phyloP scores from a whole-genome alignment of 1,140 invertebrate species.

The Microplitis demolitor region DNA sequence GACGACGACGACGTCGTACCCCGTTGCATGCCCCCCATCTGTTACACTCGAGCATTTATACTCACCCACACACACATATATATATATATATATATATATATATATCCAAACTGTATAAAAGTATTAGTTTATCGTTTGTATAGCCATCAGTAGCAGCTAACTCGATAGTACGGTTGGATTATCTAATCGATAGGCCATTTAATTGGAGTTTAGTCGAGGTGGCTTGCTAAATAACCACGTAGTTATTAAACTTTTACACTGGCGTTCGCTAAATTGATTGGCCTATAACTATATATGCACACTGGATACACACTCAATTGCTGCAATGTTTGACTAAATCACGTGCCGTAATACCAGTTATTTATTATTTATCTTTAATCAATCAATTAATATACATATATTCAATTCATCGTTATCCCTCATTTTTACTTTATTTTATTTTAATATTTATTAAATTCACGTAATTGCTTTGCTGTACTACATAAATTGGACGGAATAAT shows the following conservation, averaged over 20 bases:
- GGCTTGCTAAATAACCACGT: conserved; percentile 22
- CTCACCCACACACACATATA: not conserved
- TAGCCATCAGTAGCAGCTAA: conserved; percentile 8
- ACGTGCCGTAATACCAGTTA: not conserved
- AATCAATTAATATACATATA: not conserved
- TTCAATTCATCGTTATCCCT: too few relatives aligned
- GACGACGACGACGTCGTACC: conserved; percentile 19
- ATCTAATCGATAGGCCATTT: conserved; percentile 29
- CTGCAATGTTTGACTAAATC: conserved; percentile 1
- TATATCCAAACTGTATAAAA: not conserved
- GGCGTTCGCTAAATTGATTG: conserved; percentile 2
- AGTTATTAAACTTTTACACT: conserved; percentile 25
- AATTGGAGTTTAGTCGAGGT: conserved; percentile 28
- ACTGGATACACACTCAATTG: conserved; percentile 16
- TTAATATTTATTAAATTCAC: too few relatives aligned
- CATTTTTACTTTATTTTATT: too few relatives aligned
- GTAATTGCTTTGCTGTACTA: too few relatives aligned
- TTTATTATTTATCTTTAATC: too few relatives aligned
- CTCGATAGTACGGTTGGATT: conserved; percentile 24
- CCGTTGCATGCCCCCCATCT: conserved; percentile 22
- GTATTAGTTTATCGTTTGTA: not conserved
- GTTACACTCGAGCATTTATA: conserved; percentile 13
- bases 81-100: not conserved
- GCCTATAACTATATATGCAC: not conserved
- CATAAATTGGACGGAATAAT: too few relatives aligned